Evolutionary conservation across 2,797 vertebrate species (phyloP), one percentile per base, ranked within the genome.

Genomic region (Euphonia xanthogaster): DNA sequence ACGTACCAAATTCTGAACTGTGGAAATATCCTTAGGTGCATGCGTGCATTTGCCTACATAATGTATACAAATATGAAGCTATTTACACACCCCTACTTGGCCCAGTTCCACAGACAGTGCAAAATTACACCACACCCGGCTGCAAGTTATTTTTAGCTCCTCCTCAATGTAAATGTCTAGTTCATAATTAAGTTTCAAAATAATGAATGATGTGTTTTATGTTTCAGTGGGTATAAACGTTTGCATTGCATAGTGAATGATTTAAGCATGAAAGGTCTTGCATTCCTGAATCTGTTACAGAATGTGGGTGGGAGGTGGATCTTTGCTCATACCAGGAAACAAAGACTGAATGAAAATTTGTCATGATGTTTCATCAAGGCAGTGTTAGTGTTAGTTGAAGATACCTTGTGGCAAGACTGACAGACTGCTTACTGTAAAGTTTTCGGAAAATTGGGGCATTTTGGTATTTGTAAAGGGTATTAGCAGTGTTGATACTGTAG

Each of bases 271-370:
- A 96, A 86, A 95, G 76, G 47, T 90, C 94, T 77, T 91, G 65
- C 81, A 92, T 95, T 93, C 91, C 91, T 93, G 83, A 94, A 72
- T 89, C 78, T 93, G 75, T 55, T 94, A 68, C 84, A 90, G 93
- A 94, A 80, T 40, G 94, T 94, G 90, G 95, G 90, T 91, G 92
- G 94, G 90, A 95, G 92, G 93, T 90, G 78, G 83, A 80, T 94
- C 91, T 94, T 90, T 84, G 68, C 90, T 95, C 84, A 54, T 87
- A 87, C 61, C 68, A 75, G 78, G 88, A 96, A 93, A 87, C 74
- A 93, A 92, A 92, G 74, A 47, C 67, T 95, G 86, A 96, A 93
- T 94, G 84, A 94, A 47, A 76, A 91, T 94, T 89, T 93, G 86
- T 84, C 90, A 82, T 3, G 70, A 53, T 85, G 88, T 90, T 95